Conservation (phyloP, 2,888 invertebrate genomes). For the Aelia acuminata region DNA sequence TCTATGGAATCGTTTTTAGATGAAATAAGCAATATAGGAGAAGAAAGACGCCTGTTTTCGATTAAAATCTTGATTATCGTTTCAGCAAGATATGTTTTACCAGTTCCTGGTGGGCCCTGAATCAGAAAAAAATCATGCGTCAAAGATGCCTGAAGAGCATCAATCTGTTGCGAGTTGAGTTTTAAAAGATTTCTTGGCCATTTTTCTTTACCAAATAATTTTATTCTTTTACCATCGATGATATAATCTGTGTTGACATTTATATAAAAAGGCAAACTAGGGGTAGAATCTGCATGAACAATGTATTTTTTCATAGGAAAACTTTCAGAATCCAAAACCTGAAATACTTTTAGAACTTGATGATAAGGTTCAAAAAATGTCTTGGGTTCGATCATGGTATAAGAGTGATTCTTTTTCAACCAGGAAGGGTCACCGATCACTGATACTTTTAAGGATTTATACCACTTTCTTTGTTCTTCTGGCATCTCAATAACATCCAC, state of each 20-base stretch:
- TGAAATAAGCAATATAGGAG: conserved; percentile 83
- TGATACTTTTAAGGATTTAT: conserved; percentile 17
- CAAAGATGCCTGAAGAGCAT: conserved; percentile 79
- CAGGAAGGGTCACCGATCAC: conserved; percentile 11
- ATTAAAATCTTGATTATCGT: conserved; percentile 80
- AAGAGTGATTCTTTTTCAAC: conserved; percentile 68
- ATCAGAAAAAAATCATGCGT: conserved; percentile 82
- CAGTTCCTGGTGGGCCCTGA: conserved; percentile 92
- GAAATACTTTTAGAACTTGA: conserved; percentile 58
- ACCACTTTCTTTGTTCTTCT: conserved; percentile 70
- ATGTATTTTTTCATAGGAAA: conserved; percentile 81
- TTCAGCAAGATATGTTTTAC: conserved; percentile 85
- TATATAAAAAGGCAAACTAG: conserved; percentile 70
- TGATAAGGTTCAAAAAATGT: conserved; percentile 80
- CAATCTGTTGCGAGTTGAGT: conserved; percentile 78
- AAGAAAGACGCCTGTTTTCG: conserved; percentile 71
- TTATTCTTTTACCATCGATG: conserved; percentile 57
- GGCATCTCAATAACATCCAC: conserved; percentile 73
- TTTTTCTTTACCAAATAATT: conserved; percentile 61
- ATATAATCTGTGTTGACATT: conserved; percentile 59
- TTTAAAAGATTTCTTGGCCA: conserved; percentile 69
- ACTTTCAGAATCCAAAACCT: conserved; percentile 33
- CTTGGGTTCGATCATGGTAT: conserved; percentile 81
- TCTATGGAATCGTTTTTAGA: conserved; percentile 90
- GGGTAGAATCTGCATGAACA: conserved; percentile 71